Evolutionary conservation across 2,113 vertebrate genomes (phyloP).

Genomic region (Archocentrus centrarchus): DNA sequence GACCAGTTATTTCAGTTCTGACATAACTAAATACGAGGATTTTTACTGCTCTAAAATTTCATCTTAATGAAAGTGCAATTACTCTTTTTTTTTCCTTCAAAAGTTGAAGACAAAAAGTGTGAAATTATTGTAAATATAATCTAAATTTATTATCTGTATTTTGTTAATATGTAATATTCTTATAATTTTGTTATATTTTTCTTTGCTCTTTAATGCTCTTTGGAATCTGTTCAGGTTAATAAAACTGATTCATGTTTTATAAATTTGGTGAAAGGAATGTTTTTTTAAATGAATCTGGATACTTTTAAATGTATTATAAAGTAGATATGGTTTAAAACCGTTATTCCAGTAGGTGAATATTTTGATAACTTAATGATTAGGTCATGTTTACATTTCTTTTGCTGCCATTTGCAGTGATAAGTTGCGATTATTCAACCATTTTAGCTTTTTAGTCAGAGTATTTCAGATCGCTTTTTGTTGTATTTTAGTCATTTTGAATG

Average conservation of each 20-base stretch:
- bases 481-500: no score
- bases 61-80: conserved; percentile 78
- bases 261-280: neutral
- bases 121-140: conserved; percentile 73
- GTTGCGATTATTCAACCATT: neutral
- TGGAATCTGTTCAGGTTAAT: conserved; percentile 70
- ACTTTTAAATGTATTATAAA: neutral
- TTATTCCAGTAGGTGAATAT: neutral
- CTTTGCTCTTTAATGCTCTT: conserved; percentile 41
- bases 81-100: conserved; percentile 44
- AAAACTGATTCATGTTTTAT: conserved; percentile 60
- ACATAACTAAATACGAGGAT: conserved; percentile 19
- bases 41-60: conserved; percentile 23
- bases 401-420: no score
- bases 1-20: conserved; percentile 16
- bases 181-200: conserved; percentile 52
- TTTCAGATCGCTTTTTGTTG: no score
- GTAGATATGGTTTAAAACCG: no score
- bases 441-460: neutral
- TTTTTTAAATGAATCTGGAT: neutral
- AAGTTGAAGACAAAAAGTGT: conserved; percentile 36
- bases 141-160: conserved; percentile 73
- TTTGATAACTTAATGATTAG: neutral
- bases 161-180: conserved; percentile 69
- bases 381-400: no score